Evolutionary conservation across 2,888 invertebrate species (phyloP).

Genomic region (Cactoblastis cactorum): DNA sequence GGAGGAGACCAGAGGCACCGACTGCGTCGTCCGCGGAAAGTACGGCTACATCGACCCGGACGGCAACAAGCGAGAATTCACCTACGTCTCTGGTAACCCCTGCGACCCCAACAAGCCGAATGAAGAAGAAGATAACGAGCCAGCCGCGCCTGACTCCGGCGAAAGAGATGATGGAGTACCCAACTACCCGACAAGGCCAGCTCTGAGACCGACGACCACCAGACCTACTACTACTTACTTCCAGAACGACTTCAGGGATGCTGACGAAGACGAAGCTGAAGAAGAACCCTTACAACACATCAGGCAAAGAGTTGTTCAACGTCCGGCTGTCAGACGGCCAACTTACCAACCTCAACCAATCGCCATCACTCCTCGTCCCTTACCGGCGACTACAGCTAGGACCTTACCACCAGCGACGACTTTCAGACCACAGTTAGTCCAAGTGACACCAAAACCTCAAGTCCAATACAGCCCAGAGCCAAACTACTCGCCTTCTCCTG

Average conservation of each 20-base stretch:
- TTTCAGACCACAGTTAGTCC: constrained; percentile 81
- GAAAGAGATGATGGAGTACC: constrained; percentile 83
- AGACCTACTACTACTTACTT: constrained; percentile 83
- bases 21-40: constrained; percentile 92
- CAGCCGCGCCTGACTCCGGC: constrained; percentile 75
- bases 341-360: constrained; percentile 73
- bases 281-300: constrained; percentile 73
- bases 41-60: constrained; percentile 93
- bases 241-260: constrained; percentile 85
- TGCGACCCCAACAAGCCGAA: constrained; percentile 91
- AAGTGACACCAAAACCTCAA: constrained; percentile 78
- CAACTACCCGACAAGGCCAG: constrained; percentile 74
- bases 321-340: constrained; percentile 57
- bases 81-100: constrained; percentile 91
- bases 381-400: constrained; percentile 67
- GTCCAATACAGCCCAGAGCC: constrained; percentile 67
- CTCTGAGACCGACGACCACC: constrained; percentile 65
- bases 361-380: constrained; percentile 81
- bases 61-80: constrained; percentile 91
- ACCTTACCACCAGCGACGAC: constrained; percentile 82
- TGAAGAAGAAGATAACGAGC: constrained; percentile 81
- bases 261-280: constrained; percentile 80
- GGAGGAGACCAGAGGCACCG: constrained; percentile 90
- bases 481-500: constrained; percentile 60
- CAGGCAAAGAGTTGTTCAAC: constrained; percentile 71